Percentiles rank a stretch among this genome's conserved stretches.
phyloP scores from a whole-genome alignment of 2,113 vertebrate genomes.

The Castor canadensis region DNA sequence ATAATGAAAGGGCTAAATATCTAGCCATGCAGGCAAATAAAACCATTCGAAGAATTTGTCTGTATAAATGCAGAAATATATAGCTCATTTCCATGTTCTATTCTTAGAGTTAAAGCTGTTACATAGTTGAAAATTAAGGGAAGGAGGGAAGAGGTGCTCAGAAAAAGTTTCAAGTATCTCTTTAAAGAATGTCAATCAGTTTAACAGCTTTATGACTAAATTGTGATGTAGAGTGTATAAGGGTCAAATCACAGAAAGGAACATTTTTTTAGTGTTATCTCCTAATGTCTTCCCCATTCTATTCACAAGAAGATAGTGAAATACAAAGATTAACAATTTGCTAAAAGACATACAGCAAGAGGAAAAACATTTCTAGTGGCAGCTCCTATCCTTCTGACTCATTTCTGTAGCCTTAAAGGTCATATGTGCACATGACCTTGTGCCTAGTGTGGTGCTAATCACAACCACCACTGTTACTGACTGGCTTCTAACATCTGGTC shows the following conservation, averaged over 20 bases:
- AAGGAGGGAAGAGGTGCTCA: constrained; percentile 63
- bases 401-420: background rate
- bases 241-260: constrained; percentile 64
- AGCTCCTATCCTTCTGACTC: background rate
- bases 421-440: background rate
- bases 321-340: background rate
- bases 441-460: background rate
- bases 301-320: background rate
- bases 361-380: background rate
- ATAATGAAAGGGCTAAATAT: constrained; percentile 52
- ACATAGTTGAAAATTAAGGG: constrained; percentile 63
- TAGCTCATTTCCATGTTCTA: constrained; percentile 70
- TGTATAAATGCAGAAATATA: constrained; percentile 57
- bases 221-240: constrained; percentile 56
- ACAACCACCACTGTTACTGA: background rate
- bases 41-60: constrained; percentile 36
- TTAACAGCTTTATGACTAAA: constrained; percentile 70
- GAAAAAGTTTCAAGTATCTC: constrained; percentile 64
- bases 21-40: constrained; percentile 44
- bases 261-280: constrained; percentile 22
- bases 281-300: constrained; percentile 35
- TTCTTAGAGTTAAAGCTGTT: constrained; percentile 74
- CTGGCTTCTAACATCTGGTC: background rate
- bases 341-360: background rate
- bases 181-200: constrained; percentile 70